Conservation (phyloP, 2,113 vertebrate genomes). For the Sardina pilchardus region DNA sequence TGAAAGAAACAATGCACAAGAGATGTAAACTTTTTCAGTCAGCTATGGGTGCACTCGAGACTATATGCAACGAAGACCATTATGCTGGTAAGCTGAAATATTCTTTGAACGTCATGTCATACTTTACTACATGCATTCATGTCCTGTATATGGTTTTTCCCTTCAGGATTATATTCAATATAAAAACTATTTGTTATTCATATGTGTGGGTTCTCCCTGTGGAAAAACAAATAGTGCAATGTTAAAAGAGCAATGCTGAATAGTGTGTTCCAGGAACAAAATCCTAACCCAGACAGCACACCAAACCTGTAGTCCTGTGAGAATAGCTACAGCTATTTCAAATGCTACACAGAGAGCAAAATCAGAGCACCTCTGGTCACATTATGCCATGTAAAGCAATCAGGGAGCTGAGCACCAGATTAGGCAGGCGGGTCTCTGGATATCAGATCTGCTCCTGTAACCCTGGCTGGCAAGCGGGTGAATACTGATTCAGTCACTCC, state of each 20-base stretch:
- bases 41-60: too few species aligned
- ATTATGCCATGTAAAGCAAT: constrained; percentile 28
- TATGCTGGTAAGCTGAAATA: too few species aligned
- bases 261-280: not conserved
- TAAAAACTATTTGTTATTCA: not conserved
- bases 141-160: too few species aligned
- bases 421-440: not conserved
- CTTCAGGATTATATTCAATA: not conserved
- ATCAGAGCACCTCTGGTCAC: not conserved
- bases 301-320: not conserved
- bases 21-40: too few species aligned
- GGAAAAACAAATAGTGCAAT: not conserved
- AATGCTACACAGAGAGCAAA: not conserved
- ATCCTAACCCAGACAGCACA: not conserved
- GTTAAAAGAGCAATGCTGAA: not conserved
- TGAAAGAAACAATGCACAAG: too few species aligned
- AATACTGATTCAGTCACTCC: constrained; percentile 66
- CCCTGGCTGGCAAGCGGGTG: constrained; percentile 50
- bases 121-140: too few species aligned
- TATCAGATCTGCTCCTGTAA: constrained; percentile 29
- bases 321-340: not conserved
- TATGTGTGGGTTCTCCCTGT: not conserved
- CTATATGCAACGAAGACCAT: too few species aligned
- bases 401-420: constrained; percentile 12
- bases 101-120: too few species aligned